These are phyloP conservation scores for Alligator sinensis DNA, from an alignment of 2,113 vertebrate species.

Conservation along the genomic window DNA sequence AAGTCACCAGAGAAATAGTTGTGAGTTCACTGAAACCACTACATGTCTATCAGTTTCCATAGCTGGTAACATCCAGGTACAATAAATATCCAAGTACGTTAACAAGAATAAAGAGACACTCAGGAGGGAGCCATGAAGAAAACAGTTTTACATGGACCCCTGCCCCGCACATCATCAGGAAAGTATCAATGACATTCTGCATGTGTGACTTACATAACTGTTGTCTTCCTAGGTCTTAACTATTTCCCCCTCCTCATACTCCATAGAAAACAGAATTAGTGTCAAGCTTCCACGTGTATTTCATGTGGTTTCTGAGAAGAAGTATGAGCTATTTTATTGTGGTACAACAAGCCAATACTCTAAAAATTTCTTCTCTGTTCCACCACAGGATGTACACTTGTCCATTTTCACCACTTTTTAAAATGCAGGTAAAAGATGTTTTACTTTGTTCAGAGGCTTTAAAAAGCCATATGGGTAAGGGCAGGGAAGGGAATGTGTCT, in stretches of 20 bases:
- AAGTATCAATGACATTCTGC: not conserved
- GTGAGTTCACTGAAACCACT: not conserved
- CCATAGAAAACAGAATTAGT: not conserved
- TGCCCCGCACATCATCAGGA: not conserved
- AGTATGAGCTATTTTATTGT: not conserved
- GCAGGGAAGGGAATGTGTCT: too few species aligned
- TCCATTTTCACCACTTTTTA: not conserved
- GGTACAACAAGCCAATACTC: not conserved
- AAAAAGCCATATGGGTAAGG: too few species aligned
- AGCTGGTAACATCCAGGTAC: not conserved
- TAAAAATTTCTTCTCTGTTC: not conserved
- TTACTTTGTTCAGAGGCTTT: not conserved
- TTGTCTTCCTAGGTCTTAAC: not conserved
- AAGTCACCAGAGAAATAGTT: not conserved
- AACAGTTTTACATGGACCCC: not conserved
- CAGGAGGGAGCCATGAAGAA: not conserved
- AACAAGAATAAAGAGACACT: not conserved
- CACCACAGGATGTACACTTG: rapidly evolving
- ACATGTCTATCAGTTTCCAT: not conserved
- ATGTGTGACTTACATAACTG: not conserved
- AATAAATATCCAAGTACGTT: not conserved
- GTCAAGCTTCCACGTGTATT: not conserved
- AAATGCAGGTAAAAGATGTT: not conserved
- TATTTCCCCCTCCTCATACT: not conserved
- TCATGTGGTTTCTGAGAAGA: slow-evolving; percentile 41